Conservation (phyloP, 2,888 invertebrate species). For the Muschampia plurimacula region DNA sequence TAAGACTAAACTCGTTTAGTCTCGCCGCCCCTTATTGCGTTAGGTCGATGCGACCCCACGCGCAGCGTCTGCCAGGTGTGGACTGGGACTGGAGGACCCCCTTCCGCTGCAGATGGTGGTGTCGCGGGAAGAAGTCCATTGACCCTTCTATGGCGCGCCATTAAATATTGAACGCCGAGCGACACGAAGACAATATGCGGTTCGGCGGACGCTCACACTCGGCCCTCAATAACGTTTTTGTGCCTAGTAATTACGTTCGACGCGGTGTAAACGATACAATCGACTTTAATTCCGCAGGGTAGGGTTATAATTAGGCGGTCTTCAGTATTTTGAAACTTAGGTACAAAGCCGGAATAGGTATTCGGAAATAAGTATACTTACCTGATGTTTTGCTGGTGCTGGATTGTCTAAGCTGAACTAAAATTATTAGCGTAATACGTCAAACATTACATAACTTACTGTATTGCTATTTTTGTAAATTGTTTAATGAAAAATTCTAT, state of each 20-base stretch:
- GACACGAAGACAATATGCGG: constrained; percentile 42
- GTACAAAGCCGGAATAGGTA: too few species aligned
- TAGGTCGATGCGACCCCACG: constrained; percentile 69
- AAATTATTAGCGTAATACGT: too few species aligned
- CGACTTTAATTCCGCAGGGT: not conserved
- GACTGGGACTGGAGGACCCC: constrained; percentile 52
- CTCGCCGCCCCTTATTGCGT: constrained; percentile 62
- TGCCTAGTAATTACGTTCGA: constrained; percentile 14
- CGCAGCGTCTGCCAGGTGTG: constrained; percentile 72
- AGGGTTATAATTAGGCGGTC: not conserved
- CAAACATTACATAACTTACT: too few species aligned
- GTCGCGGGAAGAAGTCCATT: constrained; percentile 52
- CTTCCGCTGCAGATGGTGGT: constrained; percentile 69
- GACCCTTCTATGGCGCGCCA: constrained; percentile 49
- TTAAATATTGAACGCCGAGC: constrained; percentile 45
- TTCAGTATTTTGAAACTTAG: not conserved
- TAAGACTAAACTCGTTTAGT: constrained; percentile 64
- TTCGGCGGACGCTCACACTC: constrained; percentile 26
- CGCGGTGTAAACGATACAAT: not conserved
- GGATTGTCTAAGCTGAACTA: too few species aligned
- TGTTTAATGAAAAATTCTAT: too few species aligned
- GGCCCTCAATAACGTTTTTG: constrained; percentile 33
- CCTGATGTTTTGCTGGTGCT: too few species aligned
- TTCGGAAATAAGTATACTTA: too few species aligned
- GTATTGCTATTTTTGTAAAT: too few species aligned